A percentile compares a stretch with the other conserved stretches of the same genome.
Evolutionary conservation across 1,140 invertebrate genomes (phyloP).

Genomic region (Drosophila miranda): DNA sequence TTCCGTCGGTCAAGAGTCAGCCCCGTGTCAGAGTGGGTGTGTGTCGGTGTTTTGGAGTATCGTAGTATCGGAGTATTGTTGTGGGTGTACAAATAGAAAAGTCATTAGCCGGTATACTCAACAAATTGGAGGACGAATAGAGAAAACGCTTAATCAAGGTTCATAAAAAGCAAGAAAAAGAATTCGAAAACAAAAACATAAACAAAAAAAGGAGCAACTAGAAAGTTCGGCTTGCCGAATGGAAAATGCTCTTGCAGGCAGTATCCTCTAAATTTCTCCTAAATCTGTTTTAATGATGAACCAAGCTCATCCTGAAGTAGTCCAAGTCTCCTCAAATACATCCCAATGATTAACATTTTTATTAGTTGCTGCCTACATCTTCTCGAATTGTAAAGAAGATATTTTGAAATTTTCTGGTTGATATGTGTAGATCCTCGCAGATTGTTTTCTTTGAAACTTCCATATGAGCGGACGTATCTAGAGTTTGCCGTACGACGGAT

Average conservation of each 20-base stretch:
- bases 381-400: too few species aligned
- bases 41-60: conserved; percentile 10
- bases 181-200: conserved; percentile 18
- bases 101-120: conserved; percentile 67
- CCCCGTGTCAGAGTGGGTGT: conserved; percentile 12
- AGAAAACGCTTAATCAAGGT: conserved; percentile 11
- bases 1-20: conserved; percentile 28
- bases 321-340: neutral
- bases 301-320: too few species aligned
- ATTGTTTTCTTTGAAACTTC: too few species aligned
- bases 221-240: conserved; percentile 46
- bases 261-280: neutral
- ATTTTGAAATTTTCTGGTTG: too few species aligned
- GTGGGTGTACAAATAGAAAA: conserved; percentile 65
- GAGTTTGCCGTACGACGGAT: too few species aligned
- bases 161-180: conserved; percentile 19
- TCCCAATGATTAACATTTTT: neutral
- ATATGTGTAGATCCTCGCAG: too few species aligned
- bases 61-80: conserved; percentile 22
- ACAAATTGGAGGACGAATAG: conserved; percentile 30
- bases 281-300: too few species aligned
- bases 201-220: conserved; percentile 8
- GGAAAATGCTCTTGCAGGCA: conserved; percentile 37
- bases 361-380: too few species aligned
- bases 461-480: too few species aligned